Evolutionary conservation across 2,888 invertebrate species (phyloP).

Genomic region (Myopa tessellatipennis): DNA sequence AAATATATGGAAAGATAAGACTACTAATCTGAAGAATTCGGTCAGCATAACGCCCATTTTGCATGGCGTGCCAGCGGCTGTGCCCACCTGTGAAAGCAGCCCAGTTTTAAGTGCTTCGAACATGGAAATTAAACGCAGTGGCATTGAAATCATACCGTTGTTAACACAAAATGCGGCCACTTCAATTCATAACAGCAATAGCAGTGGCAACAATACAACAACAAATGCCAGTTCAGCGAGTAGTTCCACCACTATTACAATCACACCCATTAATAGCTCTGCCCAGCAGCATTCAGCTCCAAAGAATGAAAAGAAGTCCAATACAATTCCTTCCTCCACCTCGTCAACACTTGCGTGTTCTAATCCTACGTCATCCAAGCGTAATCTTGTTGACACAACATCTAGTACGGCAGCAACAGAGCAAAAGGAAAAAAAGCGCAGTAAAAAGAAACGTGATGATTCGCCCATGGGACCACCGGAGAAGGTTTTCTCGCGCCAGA

Average conservation of each 20-base stretch:
- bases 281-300: conserved; percentile 21
- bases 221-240: conserved; percentile 52
- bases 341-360: conserved; percentile 20
- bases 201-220: conserved; percentile 21
- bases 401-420: conserved; percentile 39
- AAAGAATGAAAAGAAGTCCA: conserved; percentile 50
- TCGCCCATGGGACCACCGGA: conserved; percentile 76
- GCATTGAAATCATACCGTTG: conserved; percentile 87
- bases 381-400: conserved; percentile 20
- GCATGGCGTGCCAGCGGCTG: background rate
- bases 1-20: conserved; percentile 67
- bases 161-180: conserved; percentile 65
- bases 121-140: conserved; percentile 59
- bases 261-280: conserved; percentile 77
- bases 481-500: conserved; percentile 77
- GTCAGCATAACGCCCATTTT: conserved; percentile 66
- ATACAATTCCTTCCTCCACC: conserved; percentile 22
- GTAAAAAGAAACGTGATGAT: conserved; percentile 80
- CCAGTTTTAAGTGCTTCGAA: conserved; percentile 12
- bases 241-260: conserved; percentile 82
- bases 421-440: conserved; percentile 77
- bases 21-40: conserved; percentile 60
- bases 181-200: conserved; percentile 25
- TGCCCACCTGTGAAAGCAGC: background rate
- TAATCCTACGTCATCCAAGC: conserved; percentile 35